Conservation (phyloP, 2,113 vertebrate genomes). For the Megatriorchis doriae region DNA sequence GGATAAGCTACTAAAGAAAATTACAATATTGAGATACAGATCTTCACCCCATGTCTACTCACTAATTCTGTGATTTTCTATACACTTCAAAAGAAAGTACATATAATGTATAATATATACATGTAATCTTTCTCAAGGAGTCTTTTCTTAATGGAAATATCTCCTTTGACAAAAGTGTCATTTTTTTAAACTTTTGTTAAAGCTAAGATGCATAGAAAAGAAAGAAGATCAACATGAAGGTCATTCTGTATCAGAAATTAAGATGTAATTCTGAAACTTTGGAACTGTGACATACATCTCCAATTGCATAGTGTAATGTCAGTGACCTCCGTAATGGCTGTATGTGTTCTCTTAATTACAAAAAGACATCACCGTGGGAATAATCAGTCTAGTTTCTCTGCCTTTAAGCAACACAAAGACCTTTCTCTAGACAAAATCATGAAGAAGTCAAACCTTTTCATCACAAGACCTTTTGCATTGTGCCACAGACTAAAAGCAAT, state of each 20-base stretch:
- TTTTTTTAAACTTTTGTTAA: background rate
- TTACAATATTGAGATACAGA: background rate
- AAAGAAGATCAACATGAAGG: background rate
- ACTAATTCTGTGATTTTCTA: background rate
- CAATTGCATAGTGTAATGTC: background rate
- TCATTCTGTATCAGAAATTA: background rate
- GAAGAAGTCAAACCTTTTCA: background rate
- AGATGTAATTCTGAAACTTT: background rate
- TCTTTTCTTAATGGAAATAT: background rate
- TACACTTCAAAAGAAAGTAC: background rate
- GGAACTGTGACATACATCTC: background rate
- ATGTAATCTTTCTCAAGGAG: background rate
- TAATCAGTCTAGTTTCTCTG: background rate
- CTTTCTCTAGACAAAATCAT: background rate
- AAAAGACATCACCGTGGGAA: background rate
- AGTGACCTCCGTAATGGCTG: conserved; percentile 11
- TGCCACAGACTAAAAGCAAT: background rate
- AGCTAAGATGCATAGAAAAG: background rate
- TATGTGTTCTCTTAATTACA: background rate
- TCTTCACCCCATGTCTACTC: background rate
- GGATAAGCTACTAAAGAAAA: background rate
- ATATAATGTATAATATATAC: background rate
- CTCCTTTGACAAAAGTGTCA: background rate
- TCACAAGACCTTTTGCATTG: background rate
- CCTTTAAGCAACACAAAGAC: background rate